phyloP scores from a whole-genome alignment of 2,888 invertebrate species.

The Lissonota sp. region DNA sequence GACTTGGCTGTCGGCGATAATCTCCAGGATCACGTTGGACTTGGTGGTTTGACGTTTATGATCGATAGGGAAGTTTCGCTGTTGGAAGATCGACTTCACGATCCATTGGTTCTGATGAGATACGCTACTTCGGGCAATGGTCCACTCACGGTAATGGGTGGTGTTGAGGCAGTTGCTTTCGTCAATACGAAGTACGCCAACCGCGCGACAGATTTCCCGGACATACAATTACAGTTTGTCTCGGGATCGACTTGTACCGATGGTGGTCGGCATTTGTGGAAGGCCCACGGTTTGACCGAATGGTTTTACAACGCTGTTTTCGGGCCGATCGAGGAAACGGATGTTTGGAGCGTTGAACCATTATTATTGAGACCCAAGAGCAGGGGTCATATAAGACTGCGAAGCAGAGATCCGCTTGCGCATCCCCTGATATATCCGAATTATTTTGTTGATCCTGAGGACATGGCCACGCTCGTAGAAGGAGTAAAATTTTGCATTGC shows the following conservation, averaged over 20 bases:
- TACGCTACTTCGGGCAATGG: conserved; percentile 95
- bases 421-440: conserved; percentile 97
- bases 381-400: conserved; percentile 91
- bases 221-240: conserved; percentile 95
- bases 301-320: conserved; percentile 91
- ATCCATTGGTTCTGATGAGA: conserved; percentile 91
- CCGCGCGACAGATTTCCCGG: conserved; percentile 92
- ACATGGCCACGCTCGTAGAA: conserved; percentile 92
- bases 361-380: conserved; percentile 94
- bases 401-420: conserved; percentile 93
- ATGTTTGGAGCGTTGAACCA: conserved; percentile 93
- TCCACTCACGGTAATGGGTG: conserved; percentile 94
- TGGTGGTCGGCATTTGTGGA: conserved; percentile 92
- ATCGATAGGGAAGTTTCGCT: conserved; percentile 92
- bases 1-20: conserved; percentile 94
- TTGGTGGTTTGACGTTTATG: conserved; percentile 93
- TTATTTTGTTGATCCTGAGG: conserved; percentile 92
- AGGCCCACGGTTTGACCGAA: conserved; percentile 91
- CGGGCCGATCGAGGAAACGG: conserved; percentile 90
- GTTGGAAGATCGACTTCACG: conserved; percentile 91
- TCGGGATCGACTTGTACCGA: conserved; percentile 95
- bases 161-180: conserved; percentile 95
- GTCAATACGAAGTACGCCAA: conserved; percentile 95
- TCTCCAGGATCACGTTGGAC: conserved; percentile 94
- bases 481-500: conserved; percentile 94